Evolutionary conservation across 2,797 vertebrate species (phyloP).

Genomic region (Taenioides sp.): DNA sequence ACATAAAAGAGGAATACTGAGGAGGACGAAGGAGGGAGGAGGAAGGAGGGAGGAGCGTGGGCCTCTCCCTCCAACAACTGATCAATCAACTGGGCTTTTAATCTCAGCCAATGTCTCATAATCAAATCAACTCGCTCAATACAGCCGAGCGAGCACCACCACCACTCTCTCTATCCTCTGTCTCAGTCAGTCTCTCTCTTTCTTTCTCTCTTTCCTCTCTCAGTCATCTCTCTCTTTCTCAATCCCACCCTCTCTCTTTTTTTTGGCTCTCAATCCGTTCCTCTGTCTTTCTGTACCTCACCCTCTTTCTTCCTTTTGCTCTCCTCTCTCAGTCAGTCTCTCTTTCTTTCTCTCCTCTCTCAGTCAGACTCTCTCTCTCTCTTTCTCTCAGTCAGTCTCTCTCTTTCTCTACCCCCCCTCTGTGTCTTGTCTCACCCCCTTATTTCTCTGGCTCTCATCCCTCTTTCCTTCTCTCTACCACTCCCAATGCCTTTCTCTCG

Average conservation of each 20-base stretch:
- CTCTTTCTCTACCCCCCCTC: background rate
- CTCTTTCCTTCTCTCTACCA: too few relatives aligned
- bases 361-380: background rate
- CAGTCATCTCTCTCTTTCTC: too few relatives aligned
- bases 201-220: too few relatives aligned
- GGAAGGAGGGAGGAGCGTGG: slow-evolving; percentile 40
- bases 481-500: too few relatives aligned
- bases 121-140: slow-evolving; percentile 67
- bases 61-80: slow-evolving; percentile 45
- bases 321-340: background rate
- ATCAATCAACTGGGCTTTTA: slow-evolving; percentile 78
- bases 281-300: too few relatives aligned
- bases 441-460: too few relatives aligned
- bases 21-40: background rate
- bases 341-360: background rate
- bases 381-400: background rate
- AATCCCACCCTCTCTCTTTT: too few relatives aligned
- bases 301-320: too few relatives aligned
- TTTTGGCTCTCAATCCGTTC: too few relatives aligned
- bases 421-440: background rate
- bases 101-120: slow-evolving; percentile 73
- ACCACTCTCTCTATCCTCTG: background rate
- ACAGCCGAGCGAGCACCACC: slow-evolving; percentile 7
- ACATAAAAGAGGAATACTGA: background rate
- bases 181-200: background rate